Conservation (phyloP, 2,888 invertebrate species). For the Eristalis intricaria region DNA sequence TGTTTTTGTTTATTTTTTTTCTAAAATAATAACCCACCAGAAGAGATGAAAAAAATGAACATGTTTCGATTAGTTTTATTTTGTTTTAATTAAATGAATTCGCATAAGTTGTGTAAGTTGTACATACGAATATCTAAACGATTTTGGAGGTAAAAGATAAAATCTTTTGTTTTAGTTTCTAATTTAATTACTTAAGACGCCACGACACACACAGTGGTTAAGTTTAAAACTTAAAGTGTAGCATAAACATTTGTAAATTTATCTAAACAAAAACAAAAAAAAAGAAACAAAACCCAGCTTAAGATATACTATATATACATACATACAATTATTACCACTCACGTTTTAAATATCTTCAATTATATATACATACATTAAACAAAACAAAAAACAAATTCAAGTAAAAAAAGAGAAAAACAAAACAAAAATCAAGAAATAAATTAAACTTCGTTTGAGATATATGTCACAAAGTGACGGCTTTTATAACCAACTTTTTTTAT, state of each 20-base stretch:
- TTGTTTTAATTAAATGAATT: slow-evolving; percentile 17
- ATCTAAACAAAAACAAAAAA: slow-evolving; percentile 31
- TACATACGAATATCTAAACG: slow-evolving; percentile 56
- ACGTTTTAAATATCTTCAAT: slow-evolving; percentile 66
- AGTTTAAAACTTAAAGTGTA: slow-evolving; percentile 56
- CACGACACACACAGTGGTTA: slow-evolving; percentile 25
- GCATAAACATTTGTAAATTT: slow-evolving; percentile 55
- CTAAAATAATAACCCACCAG: slow-evolving; percentile 68
- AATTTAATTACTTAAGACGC: slow-evolving; percentile 61
- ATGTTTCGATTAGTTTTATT: slow-evolving; percentile 6
- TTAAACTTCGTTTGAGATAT: slow-evolving; percentile 71
- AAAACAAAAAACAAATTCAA: slow-evolving; percentile 49
- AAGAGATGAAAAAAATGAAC: slow-evolving; percentile 28
- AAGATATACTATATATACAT: slow-evolving; percentile 27
- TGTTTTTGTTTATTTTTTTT: slow-evolving; percentile 31
- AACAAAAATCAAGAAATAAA: slow-evolving; percentile 53
- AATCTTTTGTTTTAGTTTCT: slow-evolving; percentile 61
- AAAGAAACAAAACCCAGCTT: slow-evolving; percentile 40
- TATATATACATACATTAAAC: slow-evolving; percentile 56
- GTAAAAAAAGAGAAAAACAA: slow-evolving; percentile 51
- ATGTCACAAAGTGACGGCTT: slow-evolving; percentile 74
- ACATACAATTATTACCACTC: slow-evolving; percentile 63
- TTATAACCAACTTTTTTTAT: slow-evolving; percentile 70
- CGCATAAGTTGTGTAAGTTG: slow-evolving; percentile 49
- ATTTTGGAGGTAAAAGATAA: slow-evolving; percentile 42